A percentile compares a stretch with the other conserved stretches of the same genome.
phyloP scores from a whole-genome alignment of 2,888 invertebrate species.

The Malachius bipustulatus region DNA sequence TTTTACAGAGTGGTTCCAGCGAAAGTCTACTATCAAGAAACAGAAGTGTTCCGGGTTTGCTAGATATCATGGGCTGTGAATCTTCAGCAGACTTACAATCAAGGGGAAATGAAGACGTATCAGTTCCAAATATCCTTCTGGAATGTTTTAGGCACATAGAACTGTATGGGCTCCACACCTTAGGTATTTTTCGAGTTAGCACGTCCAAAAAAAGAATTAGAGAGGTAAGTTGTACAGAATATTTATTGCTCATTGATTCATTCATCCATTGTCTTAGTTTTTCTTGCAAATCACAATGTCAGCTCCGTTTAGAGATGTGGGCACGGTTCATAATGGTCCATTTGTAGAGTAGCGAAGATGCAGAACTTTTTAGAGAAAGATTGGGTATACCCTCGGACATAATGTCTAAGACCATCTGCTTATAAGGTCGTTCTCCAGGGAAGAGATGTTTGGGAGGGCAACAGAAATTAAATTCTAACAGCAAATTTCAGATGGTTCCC shows the following conservation, averaged over 20 bases:
- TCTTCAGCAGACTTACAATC: conserved; percentile 36
- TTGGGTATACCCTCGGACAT: no score
- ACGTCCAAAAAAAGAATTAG: conserved; percentile 85
- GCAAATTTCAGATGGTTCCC: no score
- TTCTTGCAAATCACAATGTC: no score
- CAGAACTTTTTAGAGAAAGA: no score
- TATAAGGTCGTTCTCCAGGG: no score
- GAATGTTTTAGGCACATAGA: conserved; percentile 76
- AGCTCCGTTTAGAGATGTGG: no score
- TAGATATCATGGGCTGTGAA: conserved; percentile 36
- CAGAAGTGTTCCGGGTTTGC: conserved; percentile 40
- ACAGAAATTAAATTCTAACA: no score
- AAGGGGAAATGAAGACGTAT: conserved; percentile 36
- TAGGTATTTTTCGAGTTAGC: conserved; percentile 86
- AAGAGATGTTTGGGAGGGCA: no score
- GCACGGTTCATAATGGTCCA: no score
- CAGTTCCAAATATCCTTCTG: conserved; percentile 65
- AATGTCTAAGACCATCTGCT: no score
- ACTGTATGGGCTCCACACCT: conserved; percentile 65
- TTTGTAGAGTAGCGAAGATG: no score
- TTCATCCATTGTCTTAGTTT: no score
- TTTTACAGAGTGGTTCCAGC: conserved; percentile 62
- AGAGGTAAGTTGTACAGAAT: conserved; percentile 48
- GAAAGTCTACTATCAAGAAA: conserved; percentile 53
- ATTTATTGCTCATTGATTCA: not conserved